phyloP scores from a whole-genome alignment of 2,888 invertebrate species.

The Halictus ligatus region DNA sequence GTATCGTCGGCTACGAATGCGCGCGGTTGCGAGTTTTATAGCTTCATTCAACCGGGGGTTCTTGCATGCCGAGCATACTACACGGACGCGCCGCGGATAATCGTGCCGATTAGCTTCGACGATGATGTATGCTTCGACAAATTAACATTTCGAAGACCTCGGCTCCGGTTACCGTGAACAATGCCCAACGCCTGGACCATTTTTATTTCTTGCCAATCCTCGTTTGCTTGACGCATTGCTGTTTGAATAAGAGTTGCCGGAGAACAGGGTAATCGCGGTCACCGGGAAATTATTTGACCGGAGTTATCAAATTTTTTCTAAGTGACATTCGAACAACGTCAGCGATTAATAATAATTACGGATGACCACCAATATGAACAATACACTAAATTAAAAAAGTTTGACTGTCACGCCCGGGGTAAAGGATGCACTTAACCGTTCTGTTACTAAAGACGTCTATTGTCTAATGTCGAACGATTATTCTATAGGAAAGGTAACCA shows the following conservation, averaged over 20 bases:
- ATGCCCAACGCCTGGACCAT: neutral
- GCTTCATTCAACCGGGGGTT: constrained; percentile 36
- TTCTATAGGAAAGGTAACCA: neutral
- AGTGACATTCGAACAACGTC: too few relatives aligned
- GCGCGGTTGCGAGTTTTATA: constrained; percentile 43
- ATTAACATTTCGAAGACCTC: neutral
- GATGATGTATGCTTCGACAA: neutral
- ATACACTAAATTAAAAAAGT: neutral
- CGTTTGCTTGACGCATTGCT: neutral
- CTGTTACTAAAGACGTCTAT: neutral
- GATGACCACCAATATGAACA: too few relatives aligned
- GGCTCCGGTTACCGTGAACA: neutral
- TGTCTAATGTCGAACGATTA: neutral
- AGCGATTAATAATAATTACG: too few relatives aligned
- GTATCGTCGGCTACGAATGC: constrained; percentile 40
- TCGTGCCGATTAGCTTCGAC: constrained; percentile 24
- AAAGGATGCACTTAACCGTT: neutral
- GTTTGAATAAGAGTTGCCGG: neutral
- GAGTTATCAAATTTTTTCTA: too few relatives aligned
- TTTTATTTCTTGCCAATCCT: neutral
- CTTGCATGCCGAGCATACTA: constrained; percentile 46
- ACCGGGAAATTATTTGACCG: too few relatives aligned
- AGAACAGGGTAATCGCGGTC: too few relatives aligned
- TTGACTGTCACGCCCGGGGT: neutral
- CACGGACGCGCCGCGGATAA: constrained; percentile 40